Evolutionary conservation across 2,113 vertebrate species (phyloP).

Genomic region (Bubo bubo): DNA sequence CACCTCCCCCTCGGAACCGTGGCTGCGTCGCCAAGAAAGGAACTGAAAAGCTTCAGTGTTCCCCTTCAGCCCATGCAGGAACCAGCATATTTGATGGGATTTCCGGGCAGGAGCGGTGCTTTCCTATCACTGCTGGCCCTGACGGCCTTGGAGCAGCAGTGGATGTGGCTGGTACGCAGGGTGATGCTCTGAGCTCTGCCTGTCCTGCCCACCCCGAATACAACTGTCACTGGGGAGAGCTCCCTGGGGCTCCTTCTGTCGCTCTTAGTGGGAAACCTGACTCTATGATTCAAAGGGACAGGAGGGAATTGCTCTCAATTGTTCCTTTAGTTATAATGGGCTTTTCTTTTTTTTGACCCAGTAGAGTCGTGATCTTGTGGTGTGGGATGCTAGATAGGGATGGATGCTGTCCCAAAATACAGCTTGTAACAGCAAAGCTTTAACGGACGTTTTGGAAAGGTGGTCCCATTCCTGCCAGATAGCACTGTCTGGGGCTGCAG

Average conservation of each 20-base stretch:
- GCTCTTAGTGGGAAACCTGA: neutral
- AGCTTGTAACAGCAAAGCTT: neutral
- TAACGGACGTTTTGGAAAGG: neutral
- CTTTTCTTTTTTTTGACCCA: neutral
- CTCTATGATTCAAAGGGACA: neutral
- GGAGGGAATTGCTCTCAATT: neutral
- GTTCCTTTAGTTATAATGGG: neutral
- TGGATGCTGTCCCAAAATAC: neutral
- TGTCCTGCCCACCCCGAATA: neutral
- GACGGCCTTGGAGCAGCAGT: fast-evolving
- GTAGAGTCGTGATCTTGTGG: neutral
- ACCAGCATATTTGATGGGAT: neutral
- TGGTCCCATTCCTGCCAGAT: neutral
- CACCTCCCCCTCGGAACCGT: neutral
- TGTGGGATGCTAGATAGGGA: fast-evolving
- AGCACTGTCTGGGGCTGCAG: fast-evolving
- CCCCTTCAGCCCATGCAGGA: neutral
- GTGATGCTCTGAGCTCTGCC: neutral
- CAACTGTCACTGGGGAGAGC: neutral
- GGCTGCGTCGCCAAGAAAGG: constrained; percentile 2
- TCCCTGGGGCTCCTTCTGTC: neutral
- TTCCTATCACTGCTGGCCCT: neutral
- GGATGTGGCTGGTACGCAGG: neutral
- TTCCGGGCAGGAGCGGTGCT: neutral
- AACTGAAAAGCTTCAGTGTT: constrained; percentile 60